These are phyloP conservation scores for Neoscelio sp. DNA, from an alignment of 2,888 invertebrate species.

Conservation along the genomic window DNA sequence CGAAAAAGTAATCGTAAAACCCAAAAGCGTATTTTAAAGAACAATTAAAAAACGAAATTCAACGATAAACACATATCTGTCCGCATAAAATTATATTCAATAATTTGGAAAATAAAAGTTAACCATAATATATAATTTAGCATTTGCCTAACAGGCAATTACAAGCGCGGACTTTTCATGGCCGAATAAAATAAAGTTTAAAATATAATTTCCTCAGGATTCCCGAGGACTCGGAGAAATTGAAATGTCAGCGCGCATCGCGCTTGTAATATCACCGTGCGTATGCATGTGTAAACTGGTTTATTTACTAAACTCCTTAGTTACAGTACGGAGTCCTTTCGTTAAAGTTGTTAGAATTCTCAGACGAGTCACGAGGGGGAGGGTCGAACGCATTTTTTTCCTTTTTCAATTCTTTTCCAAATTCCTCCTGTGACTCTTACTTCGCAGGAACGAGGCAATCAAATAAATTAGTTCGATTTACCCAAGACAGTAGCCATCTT, in stretches of 20 bases:
- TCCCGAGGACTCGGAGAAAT: slow-evolving; percentile 56
- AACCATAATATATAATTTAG: slow-evolving; percentile 59
- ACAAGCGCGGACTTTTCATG: slow-evolving; percentile 65
- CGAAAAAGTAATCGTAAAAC: too few relatives aligned
- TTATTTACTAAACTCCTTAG: slow-evolving; percentile 66
- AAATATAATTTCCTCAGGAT: slow-evolving; percentile 61
- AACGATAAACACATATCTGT: slow-evolving; percentile 8
- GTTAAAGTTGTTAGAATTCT: slow-evolving; percentile 55
- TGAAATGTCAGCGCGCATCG: slow-evolving; percentile 67
- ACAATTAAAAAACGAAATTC: slow-evolving; percentile 15
- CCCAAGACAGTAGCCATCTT: background rate
- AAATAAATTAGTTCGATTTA: slow-evolving; percentile 76
- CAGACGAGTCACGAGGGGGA: slow-evolving; percentile 50
- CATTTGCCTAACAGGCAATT: slow-evolving; percentile 68
- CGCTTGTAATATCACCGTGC: slow-evolving; percentile 59
- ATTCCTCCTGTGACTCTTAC: slow-evolving; percentile 63
- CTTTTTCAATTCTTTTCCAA: background rate
- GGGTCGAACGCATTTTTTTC: slow-evolving; percentile 9
- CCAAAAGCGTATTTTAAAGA: slow-evolving; percentile 6
- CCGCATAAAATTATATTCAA: slow-evolving; percentile 20
- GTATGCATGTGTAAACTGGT: slow-evolving; percentile 62
- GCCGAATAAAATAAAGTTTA: slow-evolving; percentile 66
- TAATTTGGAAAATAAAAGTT: slow-evolving; percentile 61
- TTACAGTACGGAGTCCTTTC: slow-evolving; percentile 48
- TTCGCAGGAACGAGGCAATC: slow-evolving; percentile 72